Evolutionary conservation across 1,140 invertebrate genomes (phyloP).

Genomic region (Psix sp.): DNA sequence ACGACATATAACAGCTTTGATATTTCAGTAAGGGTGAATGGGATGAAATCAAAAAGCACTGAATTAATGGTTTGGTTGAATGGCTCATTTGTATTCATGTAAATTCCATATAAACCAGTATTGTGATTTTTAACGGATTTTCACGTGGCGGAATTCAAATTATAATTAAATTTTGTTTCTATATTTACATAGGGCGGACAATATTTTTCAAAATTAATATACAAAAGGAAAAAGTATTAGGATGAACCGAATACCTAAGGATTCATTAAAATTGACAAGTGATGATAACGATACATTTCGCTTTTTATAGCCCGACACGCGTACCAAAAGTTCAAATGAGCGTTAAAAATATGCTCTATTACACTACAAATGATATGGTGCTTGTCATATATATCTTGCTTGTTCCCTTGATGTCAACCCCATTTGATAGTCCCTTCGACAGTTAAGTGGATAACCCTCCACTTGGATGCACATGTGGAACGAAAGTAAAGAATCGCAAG

Average conservation of each 20-base stretch:
- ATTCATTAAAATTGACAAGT: slow-evolving; percentile 48
- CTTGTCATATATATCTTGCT: slow-evolving; percentile 59
- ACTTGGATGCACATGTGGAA: slow-evolving; percentile 55
- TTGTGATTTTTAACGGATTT: slow-evolving; percentile 19
- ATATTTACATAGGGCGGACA: too few species aligned
- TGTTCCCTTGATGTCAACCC: slow-evolving; percentile 61
- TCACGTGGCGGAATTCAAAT: slow-evolving; percentile 8
- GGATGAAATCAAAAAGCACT: slow-evolving; percentile 61
- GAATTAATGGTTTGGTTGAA: slow-evolving; percentile 28
- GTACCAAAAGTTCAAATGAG: slow-evolving; percentile 44
- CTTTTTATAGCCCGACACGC: slow-evolving; percentile 21
- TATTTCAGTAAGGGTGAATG: slow-evolving; percentile 46
- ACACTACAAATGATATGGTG: slow-evolving; percentile 56
- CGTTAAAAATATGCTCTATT: slow-evolving; percentile 59
- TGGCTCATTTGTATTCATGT: slow-evolving; percentile 31
- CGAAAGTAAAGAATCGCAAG: slow-evolving; percentile 69
- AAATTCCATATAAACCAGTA: slow-evolving; percentile 25
- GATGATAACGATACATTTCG: slow-evolving; percentile 32
- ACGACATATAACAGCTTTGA: slow-evolving; percentile 50
- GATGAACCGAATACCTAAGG: too few species aligned
- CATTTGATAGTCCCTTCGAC: slow-evolving; percentile 57
- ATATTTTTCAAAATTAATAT: too few species aligned
- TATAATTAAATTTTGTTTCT: background rate
- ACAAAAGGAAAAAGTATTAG: too few species aligned
- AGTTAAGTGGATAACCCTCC: slow-evolving; percentile 63